Conservation (phyloP, 2,113 vertebrate species). For the Ciconia maguari region DNA sequence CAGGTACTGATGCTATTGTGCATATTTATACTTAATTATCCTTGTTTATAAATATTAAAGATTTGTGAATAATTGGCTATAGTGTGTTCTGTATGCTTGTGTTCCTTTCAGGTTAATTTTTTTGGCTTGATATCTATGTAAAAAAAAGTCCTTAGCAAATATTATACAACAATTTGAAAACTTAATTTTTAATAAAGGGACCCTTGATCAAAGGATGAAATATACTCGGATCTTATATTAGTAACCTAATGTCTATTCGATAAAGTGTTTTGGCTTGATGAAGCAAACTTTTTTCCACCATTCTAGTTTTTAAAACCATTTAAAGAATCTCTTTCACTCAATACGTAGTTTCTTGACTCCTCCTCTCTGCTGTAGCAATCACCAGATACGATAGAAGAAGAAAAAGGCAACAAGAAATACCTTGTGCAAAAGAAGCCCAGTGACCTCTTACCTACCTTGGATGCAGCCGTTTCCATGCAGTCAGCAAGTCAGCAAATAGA, state of each 20-base stretch:
- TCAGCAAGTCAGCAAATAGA: slow-evolving; percentile 77
- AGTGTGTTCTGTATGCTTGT: background rate
- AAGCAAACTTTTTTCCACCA: background rate
- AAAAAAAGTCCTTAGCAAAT: background rate
- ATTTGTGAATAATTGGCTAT: background rate
- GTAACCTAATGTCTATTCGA: background rate
- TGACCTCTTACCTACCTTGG: slow-evolving; percentile 60
- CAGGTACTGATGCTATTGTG: slow-evolving; percentile 54
- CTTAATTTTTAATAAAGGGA: background rate
- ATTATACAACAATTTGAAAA: background rate
- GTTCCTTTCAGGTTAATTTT: background rate
- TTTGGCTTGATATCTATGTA: background rate
- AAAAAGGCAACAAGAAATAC: slow-evolving; percentile 66
- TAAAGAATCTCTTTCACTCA: background rate
- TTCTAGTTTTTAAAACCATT: background rate
- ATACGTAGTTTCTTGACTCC: background rate
- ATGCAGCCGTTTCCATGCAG: background rate
- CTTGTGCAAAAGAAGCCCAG: slow-evolving; percentile 68
- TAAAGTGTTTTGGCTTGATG: background rate
- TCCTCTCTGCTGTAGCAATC: slow-evolving; percentile 26
- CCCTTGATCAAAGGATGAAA: background rate
- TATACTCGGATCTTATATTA: background rate
- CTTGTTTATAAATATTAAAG: background rate
- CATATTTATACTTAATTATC: background rate
- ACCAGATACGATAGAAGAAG: slow-evolving; percentile 19